Evolutionary conservation across 2,797 vertebrate genomes (phyloP), one percentile per base, ranked within the genome.

Genomic region (Glossophaga mutica): DNA sequence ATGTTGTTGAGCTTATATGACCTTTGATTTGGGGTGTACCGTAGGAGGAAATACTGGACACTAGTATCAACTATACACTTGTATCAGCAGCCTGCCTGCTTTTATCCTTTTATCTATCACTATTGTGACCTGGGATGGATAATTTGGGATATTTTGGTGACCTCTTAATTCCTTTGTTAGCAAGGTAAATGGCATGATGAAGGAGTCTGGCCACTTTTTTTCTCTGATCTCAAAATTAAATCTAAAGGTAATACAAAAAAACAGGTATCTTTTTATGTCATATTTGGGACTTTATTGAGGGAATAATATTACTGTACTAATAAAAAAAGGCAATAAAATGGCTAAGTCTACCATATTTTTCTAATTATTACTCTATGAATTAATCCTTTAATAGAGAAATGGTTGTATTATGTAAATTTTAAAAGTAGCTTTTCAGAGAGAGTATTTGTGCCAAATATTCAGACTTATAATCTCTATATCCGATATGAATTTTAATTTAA

Each of bases 401-500:
- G 46, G 2, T 59, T 90, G 2, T 50, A 76, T 79, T 93, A 87
- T 59, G 7, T 87, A 84, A 68, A 81, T 68, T 90, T 84, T 15
- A 71, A 65, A 95, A 74, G 21, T 93, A 92, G 67, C 26, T 97
- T 96, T 85, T 57, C 50, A 81, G 59, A 74, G 11, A 71, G 26
- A 9, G 29, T 91, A 34, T 15, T 67, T 76, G 4, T 87, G 5
- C n/a, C 46, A 82, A 3, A 52, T 94, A 85, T 8, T 93, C 15
- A 90, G 19, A 86, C 87, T 71, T 86, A 12, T 87, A 70, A 62
- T 79, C 16, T 50, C 9, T 90, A 5, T 73, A n/a, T 84, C 15
- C 79, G 42, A 26, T 62, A n/a, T 78, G 32, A 90, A 94, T 92
- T 95, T 82, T 74, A 82, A 79, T 94, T 90, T 84, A 91, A 92